phyloP scores from a whole-genome alignment of 2,113 vertebrate genomes.

The Gallinago paraguaiae region DNA sequence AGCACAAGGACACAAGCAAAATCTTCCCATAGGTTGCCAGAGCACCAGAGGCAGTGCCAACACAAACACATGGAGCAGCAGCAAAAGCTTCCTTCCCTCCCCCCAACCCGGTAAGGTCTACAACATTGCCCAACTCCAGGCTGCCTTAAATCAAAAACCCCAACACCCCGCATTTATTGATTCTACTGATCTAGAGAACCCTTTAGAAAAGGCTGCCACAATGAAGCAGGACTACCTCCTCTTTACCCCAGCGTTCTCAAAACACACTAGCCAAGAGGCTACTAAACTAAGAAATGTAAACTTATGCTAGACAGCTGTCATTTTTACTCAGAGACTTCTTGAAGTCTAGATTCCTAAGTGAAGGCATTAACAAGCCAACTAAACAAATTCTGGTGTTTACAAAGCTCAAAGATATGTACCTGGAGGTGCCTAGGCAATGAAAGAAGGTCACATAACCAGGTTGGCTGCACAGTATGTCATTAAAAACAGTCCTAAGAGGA shows the following conservation, averaged over 20 bases:
- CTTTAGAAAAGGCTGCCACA: not conserved
- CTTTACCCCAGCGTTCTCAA: rapidly evolving
- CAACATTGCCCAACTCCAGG: not conserved
- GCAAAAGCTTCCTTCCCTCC: not conserved
- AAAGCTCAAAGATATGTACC: not conserved
- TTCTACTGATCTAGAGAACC: not conserved
- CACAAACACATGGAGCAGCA: not conserved
- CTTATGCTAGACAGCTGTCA: not conserved
- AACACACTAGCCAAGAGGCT: not conserved
- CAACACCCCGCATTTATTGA: rapidly evolving
- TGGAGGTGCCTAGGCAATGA: not conserved
- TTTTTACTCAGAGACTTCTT: not conserved
- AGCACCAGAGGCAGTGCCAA: not conserved
- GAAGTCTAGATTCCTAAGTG: not conserved
- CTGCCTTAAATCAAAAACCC: not conserved
- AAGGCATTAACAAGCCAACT: not conserved
- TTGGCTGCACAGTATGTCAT: not conserved
- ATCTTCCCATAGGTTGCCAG: not conserved
- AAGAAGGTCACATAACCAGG: not conserved
- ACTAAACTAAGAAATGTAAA: not conserved
- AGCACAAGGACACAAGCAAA: not conserved
- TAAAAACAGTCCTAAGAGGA: not conserved
- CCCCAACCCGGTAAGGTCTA: rapidly evolving
- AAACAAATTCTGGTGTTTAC: not conserved
- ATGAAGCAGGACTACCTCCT: not conserved